phyloP scores from a whole-genome alignment of 2,888 invertebrate genomes.

The Drosophila melanosoma region DNA sequence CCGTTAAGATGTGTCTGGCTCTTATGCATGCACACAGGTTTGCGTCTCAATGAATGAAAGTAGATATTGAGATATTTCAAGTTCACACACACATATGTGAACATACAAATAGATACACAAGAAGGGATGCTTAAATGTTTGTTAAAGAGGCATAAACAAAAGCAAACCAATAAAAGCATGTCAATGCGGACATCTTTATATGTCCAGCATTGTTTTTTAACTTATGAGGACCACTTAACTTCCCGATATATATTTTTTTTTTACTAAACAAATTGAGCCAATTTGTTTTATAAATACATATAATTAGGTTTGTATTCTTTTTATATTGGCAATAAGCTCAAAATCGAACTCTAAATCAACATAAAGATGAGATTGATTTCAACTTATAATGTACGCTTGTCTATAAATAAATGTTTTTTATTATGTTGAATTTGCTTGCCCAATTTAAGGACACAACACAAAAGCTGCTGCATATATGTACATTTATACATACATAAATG shows the following conservation, averaged over 20 bases:
- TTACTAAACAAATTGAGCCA: no score
- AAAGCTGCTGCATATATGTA: neutral
- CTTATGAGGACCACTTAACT: neutral
- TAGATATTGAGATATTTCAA: conserved; percentile 73
- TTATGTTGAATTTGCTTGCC: neutral
- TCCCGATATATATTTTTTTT: neutral
- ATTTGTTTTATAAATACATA: neutral
- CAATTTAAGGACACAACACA: neutral
- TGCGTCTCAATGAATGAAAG: conserved; percentile 47
- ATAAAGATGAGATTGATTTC: neutral
- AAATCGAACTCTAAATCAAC: neutral
- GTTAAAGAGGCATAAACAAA: neutral
- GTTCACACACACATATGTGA: conserved; percentile 49
- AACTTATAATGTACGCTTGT: neutral
- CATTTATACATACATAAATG: neutral
- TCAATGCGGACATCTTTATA: neutral
- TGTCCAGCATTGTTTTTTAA: neutral
- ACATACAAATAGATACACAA: neutral
- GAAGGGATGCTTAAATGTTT: neutral
- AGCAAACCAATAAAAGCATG: neutral
- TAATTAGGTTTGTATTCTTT: neutral
- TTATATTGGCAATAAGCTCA: neutral
- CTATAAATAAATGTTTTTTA: neutral
- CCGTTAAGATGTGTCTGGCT: conserved; percentile 22
- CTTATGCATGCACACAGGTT: conserved; percentile 26